phyloP scores from a whole-genome alignment of 2,888 invertebrate species.

The Julus scanicus region DNA sequence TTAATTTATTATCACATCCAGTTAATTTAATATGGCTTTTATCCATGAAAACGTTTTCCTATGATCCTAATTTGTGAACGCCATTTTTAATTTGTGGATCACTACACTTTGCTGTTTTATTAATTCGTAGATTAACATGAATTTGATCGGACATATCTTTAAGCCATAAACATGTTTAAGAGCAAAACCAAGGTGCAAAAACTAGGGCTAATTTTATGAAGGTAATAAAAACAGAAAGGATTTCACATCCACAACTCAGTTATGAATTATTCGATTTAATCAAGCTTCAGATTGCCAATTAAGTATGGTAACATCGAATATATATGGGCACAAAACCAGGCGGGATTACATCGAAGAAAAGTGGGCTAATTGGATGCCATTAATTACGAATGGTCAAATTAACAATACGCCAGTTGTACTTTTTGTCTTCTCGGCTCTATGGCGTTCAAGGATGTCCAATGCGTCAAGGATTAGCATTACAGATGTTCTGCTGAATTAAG shows the following conservation, averaged over 20 bases:
- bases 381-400: constrained; percentile 9
- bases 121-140: neutral
- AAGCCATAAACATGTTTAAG: neutral
- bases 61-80: neutral
- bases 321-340: neutral
- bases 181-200: neutral
- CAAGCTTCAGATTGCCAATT: neutral
- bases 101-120: neutral
- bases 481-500: too few species aligned
- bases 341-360: neutral
- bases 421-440: neutral
- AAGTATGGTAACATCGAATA: neutral
- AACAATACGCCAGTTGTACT: neutral
- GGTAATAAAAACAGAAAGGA: neutral
- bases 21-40: too few species aligned
- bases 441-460: too few species aligned
- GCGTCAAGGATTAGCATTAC: neutral
- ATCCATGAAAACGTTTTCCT: neutral
- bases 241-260: neutral
- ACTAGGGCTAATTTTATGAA: neutral
- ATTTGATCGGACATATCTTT: neutral
- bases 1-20: too few species aligned
- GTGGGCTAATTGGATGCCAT: constrained; percentile 10
- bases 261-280: neutral
- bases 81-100: neutral